These are phyloP conservation scores for Kryptopterus vitreolus DNA, from an alignment of 2,797 vertebrate species.

Conservation along the genomic window DNA sequence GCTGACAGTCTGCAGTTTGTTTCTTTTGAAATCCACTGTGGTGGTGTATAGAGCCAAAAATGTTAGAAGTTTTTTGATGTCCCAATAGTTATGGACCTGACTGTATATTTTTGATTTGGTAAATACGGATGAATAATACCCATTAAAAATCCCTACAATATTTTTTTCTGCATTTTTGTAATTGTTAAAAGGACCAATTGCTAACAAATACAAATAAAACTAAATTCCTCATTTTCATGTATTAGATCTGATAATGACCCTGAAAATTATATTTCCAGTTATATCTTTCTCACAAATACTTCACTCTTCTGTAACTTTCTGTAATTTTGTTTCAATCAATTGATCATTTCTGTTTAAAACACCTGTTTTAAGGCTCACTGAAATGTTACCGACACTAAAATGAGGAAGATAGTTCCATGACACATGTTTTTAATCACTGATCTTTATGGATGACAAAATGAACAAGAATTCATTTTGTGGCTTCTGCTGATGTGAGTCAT, in stretches of 20 bases:
- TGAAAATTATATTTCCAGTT: not conserved
- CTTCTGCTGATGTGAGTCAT: not conserved
- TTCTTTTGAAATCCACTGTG: too few species aligned
- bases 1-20: too few species aligned
- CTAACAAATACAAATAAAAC: not conserved
- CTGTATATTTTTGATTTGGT: too few species aligned
- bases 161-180: not conserved
- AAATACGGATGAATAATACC: not conserved
- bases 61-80: too few species aligned
- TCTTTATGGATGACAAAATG: not conserved
- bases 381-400: not conserved
- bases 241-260: not conserved
- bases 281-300: not conserved
- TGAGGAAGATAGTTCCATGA: not conserved
- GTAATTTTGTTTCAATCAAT: too few species aligned
- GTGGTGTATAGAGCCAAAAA: too few species aligned
- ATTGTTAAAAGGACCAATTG: not conserved
- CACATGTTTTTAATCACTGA: not conserved
- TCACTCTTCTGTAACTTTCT: not conserved
- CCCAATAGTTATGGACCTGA: too few species aligned
- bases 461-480: not conserved
- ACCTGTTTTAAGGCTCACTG: not conserved
- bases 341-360: not conserved
- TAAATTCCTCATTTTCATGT: not conserved
- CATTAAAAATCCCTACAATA: too few species aligned